Base-by-base conservation (phyloP, 2,797 vertebrate species). In the Rhinophrynus dorsalis region DNA sequence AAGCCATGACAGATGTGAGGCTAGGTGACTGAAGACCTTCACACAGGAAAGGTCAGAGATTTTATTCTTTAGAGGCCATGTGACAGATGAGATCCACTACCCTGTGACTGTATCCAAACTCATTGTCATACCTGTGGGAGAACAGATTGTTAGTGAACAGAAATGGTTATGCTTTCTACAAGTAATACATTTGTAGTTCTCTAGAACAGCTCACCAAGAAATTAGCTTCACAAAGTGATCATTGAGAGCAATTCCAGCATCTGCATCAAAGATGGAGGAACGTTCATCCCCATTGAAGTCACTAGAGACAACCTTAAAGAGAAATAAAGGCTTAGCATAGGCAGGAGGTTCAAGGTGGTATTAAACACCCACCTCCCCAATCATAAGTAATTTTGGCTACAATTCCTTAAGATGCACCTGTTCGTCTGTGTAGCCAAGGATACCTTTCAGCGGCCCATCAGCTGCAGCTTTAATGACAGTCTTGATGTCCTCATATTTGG, bases 141-240 rank as follows among this genome's bases (percentile, higher is more conserved):
- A 27, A 6, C 52, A 44, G n/a, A n/a, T n/a, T n/a, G n/a, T n/a
- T n/a, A n/a, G n/a, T n/a, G n/a, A n/a, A n/a, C n/a, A n/a, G n/a
- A n/a, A n/a, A n/a, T n/a, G n/a, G n/a, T n/a, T n/a, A n/a, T n/a
- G n/a, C n/a, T n/a, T n/a, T n/a, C n/a, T n/a, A n/a, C n/a, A n/a
- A n/a, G n/a, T n/a, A n/a, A n/a, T n/a, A n/a, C n/a, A n/a, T n/a
- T n/a, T n/a, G n/a, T n/a, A n/a, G n/a, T n/a, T n/a, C n/a, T n/a
- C n/a, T 18, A 6, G n/a, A n/a, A n/a, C n/a, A n/a, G n/a, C 90
- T 0, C 84, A 98, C 97, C 97, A 98, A 81, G 96, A 80, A 71
- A 99, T 90, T 75, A 99, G 92, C 85, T 98, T 98, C 73, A 98
- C 97, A 18, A 99, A 98, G 83, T 97, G 84, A 59, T 99, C 95